Evolutionary conservation across 2,797 vertebrate species (phyloP).

Genomic region (Gymnothorax javanicus): DNA sequence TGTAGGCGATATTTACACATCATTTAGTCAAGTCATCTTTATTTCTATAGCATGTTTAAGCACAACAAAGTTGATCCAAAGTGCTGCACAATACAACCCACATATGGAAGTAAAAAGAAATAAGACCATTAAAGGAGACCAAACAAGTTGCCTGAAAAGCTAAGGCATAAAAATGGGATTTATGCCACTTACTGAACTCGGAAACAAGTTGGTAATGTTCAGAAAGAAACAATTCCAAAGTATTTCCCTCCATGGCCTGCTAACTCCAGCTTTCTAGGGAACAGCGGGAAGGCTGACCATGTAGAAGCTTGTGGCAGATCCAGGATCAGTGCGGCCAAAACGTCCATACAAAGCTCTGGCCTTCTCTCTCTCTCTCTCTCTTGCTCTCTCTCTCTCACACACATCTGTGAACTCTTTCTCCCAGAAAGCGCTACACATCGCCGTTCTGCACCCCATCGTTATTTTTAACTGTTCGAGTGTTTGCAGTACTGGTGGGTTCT

Average conservation of each 20-base stretch:
- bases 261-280: neutral
- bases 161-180: no score
- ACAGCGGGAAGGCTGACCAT: neutral
- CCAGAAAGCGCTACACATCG: conserved; percentile 58
- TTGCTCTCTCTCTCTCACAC: no score
- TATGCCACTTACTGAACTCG: neutral
- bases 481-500: conserved; percentile 51
- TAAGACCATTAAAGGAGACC: no score
- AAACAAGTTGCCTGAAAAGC: no score
- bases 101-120: no score
- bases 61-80: no score
- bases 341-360: neutral
- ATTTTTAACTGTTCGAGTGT: conserved; percentile 68
- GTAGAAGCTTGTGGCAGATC: neutral
- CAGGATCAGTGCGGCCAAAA: neutral
- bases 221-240: neutral
- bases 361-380: no score
- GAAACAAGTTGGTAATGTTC: neutral
- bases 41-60: no score
- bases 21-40: neutral
- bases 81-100: no score
- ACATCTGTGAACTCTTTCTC: conserved; percentile 66
- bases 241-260: neutral
- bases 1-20: neutral
- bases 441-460: conserved; percentile 61